Conservation (phyloP, 1,140 invertebrate species). For the Melanaphis sacchari region DNA sequence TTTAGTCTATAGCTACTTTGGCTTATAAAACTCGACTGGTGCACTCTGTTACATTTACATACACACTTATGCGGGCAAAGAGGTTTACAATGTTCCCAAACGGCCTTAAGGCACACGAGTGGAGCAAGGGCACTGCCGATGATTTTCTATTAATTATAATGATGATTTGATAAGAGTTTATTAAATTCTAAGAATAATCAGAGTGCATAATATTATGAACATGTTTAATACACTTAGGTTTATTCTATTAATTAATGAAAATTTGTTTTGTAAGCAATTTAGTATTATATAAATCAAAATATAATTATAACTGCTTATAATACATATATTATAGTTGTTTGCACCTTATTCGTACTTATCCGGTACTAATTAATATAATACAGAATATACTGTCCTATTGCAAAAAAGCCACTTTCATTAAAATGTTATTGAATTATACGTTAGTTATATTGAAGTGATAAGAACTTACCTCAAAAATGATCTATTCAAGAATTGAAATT, state of each 20-base stretch:
- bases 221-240: not conserved
- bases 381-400: not conserved
- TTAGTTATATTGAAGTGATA: not conserved
- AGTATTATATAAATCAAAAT: not conserved
- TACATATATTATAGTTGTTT: no score
- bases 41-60: conserved; percentile 26
- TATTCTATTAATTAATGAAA: not conserved
- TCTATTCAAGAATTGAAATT: no score
- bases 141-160: not conserved
- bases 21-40: conserved; percentile 21
- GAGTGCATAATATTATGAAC: not conserved
- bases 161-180: not conserved
- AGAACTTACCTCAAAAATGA: not conserved
- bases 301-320: no score
- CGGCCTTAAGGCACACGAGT: not conserved
- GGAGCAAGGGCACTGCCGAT: not conserved
- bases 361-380: not conserved
- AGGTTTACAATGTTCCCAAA: conserved; percentile 9
- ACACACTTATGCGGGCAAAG: conserved; percentile 1
- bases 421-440: not conserved
- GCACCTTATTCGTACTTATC: not conserved
- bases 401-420: not conserved
- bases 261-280: not conserved
- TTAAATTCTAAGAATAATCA: not conserved
- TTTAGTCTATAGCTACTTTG: not conserved